phyloP scores from a whole-genome alignment of 1,140 invertebrate species.

The Drosophila paulistorum region DNA sequence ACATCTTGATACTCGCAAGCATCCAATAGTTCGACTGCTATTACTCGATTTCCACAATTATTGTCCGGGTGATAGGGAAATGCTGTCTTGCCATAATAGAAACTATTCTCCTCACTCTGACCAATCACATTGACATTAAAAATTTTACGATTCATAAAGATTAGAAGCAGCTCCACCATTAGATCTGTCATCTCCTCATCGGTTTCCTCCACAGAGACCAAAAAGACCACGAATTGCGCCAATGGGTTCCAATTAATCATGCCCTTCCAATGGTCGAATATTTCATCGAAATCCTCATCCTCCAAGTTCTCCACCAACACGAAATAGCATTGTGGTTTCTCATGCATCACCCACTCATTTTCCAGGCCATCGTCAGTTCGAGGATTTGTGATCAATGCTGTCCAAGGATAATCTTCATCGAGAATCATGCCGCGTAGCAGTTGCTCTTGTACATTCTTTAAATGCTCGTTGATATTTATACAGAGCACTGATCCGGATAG shows the following conservation, averaged over 20 bases:
- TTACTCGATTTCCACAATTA: conserved; percentile 79
- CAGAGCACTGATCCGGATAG: conserved; percentile 66
- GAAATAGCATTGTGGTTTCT: conserved; percentile 78
- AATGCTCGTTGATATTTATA: conserved; percentile 52
- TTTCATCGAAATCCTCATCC: conserved; percentile 71
- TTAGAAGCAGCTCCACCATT: conserved; percentile 70
- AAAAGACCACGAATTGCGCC: conserved; percentile 75
- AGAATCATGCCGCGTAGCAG: conserved; percentile 50
- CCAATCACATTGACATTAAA: conserved; percentile 78
- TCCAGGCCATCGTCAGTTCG: background rate
- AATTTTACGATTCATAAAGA: conserved; percentile 75
- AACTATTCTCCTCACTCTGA: conserved; percentile 66
- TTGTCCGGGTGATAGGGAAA: conserved; percentile 80
- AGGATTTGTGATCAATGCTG: conserved; percentile 45
- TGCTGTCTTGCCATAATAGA: conserved; percentile 64
- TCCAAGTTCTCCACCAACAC: conserved; percentile 65
- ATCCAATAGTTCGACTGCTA: conserved; percentile 67
- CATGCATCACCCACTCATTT: conserved; percentile 35
- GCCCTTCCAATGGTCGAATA: conserved; percentile 60
- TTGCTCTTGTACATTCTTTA: conserved; percentile 44
- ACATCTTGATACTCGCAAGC: conserved; percentile 60
- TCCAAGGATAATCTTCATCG: conserved; percentile 48
- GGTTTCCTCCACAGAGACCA: conserved; percentile 68
- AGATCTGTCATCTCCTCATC: conserved; percentile 79
- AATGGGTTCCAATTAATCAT: conserved; percentile 77